A percentile compares a stretch with the other conserved stretches of the same genome.
Evolutionary conservation across 1,140 invertebrate genomes (phyloP).

Genomic region (Lepidurus packardi): DNA sequence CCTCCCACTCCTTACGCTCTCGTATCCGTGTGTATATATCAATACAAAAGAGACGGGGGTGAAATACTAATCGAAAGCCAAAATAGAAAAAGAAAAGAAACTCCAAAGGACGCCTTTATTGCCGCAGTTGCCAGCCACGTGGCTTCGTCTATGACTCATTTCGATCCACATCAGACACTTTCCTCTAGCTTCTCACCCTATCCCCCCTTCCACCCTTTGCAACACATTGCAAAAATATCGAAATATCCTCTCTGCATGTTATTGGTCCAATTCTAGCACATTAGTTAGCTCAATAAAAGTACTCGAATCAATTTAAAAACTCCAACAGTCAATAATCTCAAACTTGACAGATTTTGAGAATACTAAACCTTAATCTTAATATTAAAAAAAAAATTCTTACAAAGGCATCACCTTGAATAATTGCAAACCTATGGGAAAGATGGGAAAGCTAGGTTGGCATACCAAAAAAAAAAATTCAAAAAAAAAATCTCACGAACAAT

Average conservation of each 20-base stretch:
- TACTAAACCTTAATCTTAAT: too few relatives aligned
- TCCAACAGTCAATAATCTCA: too few relatives aligned
- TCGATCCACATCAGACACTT: neutral
- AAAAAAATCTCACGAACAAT: neutral
- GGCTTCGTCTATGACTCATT: conserved; percentile 4
- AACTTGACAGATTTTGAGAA: too few relatives aligned
- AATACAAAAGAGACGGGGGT: neutral
- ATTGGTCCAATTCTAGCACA: too few relatives aligned
- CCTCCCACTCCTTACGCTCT: neutral
- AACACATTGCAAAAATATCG: neutral
- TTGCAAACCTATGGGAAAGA: too few relatives aligned
- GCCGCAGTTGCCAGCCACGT: neutral
- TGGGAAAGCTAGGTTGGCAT: too few relatives aligned
- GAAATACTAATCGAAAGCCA: conserved; percentile 2
- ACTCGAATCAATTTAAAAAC: too few relatives aligned
- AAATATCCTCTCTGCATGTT: neutral
- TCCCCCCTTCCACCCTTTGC: neutral
- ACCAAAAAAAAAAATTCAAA: neutral
- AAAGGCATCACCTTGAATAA: too few relatives aligned
- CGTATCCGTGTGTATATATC: neutral
- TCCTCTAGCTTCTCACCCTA: neutral
- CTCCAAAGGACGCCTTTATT: neutral
- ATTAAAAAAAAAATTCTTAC: too few relatives aligned
- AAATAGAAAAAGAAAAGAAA: neutral
- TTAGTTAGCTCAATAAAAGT: too few relatives aligned